Evolutionary conservation across 37 sponge, comb jelly and placozoan species (phyloP).

Genomic region (Crambe crambe): DNA sequence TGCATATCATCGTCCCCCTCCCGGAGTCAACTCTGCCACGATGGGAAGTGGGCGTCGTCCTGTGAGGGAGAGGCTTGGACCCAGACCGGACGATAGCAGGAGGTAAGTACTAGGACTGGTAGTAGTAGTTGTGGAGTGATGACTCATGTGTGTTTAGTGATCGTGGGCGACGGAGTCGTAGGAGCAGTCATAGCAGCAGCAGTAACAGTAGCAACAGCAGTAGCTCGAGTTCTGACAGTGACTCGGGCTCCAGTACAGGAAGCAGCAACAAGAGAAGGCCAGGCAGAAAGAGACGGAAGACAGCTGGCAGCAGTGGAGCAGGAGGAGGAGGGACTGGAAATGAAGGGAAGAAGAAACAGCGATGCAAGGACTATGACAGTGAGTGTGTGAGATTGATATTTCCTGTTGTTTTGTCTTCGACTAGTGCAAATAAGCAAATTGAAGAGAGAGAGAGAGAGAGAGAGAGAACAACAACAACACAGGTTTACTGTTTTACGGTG

Average conservation of each 20-base stretch:
- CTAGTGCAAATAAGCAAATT: too few species aligned
- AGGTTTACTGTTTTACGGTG: background rate
- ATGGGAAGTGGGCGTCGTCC: constrained; percentile 7
- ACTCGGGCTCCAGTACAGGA: constrained; percentile 20
- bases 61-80: constrained; percentile 35
- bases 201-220: constrained; percentile 20
- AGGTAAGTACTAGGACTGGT: background rate
- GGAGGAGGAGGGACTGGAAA: background rate
- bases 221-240: constrained; percentile 16
- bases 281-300: constrained; percentile 1
- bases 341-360: constrained; percentile 31
- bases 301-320: constrained; percentile 1
- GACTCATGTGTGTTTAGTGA: background rate
- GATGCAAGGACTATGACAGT: constrained; percentile 94
- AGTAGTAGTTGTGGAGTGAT: background rate
- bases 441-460: background rate
- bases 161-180: background rate
- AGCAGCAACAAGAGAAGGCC: background rate
- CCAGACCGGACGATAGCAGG: constrained; percentile 31
- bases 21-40: constrained; percentile 15
- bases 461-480: background rate
- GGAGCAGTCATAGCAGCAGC: constrained; percentile 24
- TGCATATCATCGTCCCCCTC: background rate
- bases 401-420: background rate
- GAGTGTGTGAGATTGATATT: constrained; percentile 9